Evolutionary conservation across 2,888 invertebrate species (phyloP), one percentile per base, ranked within the genome.

Genomic region (Caenorhabditis sp.): DNA sequence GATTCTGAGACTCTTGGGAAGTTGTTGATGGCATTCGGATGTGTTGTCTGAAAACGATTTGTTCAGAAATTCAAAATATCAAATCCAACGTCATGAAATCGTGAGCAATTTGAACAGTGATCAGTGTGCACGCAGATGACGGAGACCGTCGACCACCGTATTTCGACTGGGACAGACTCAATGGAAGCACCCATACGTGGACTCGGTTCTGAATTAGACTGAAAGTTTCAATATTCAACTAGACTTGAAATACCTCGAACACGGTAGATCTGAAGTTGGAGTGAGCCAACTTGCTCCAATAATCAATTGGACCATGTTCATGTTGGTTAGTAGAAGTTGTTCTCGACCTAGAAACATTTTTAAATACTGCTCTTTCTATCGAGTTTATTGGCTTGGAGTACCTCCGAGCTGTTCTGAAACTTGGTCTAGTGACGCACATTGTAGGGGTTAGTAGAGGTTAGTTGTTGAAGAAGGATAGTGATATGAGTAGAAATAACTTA

Each of bases 41-140:
- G 35, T 47, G 26, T 31, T 68, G 28, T 12, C 69, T 77, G 58
- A 63, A 56, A 31, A 4, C 4, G 12, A 10, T 38, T 2, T 2
- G 6, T 2, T 38, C 6, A 10, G 12, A 12, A 12, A 10, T 10
- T 12, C 6, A 38, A 12, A n/a, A n/a, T n/a, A n/a, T 38, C 0
- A 41, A 22, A 22, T 12, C 24, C 47, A 19, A 77, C 77, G 59
- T 81, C 54, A 80, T 24, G 26, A 84, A 74, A 44, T 81, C 77
- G 7, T 77, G 51, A 3, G 81, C 77, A 35, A 84, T 77, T 47
- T 84, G 84, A 12, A 84, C 68, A 1, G 84, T 77, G 44, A 84
- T 84, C 5, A 84, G 47, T 19, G 84, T 84, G 47, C 84, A 84
- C 12, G 84, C 84, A 28, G 80, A 81, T 31, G 84, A 84, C 5